Base-by-base conservation (phyloP, 2,113 vertebrate species). In the Syngnathus typhle region DNA sequence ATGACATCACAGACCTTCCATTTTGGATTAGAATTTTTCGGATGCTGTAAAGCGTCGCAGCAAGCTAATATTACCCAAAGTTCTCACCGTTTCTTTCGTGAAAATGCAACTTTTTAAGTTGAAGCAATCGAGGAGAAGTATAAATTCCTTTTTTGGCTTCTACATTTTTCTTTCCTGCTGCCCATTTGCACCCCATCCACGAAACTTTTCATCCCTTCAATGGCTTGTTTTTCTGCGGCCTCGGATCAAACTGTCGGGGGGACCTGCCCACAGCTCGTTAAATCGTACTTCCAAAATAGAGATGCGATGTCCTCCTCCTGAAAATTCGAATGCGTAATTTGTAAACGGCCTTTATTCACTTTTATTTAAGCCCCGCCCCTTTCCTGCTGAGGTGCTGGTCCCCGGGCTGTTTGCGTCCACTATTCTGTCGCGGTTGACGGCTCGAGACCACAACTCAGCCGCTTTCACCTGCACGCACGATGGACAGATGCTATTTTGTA, bases 351-450 rank as follows among this genome's bases (percentile, higher is more conserved):
- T 60, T 8, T n/a, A 41, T n/a, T 41, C 3, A 27, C 6, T 15
- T 58, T 36, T 15, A 16, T 15, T 7, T 5, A 6, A 13, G 36
- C n/a, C 46, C 21, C 18, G 6, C 49, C 27, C 13, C 27, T 32
- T n/a, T 7, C 16, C 7, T n/a, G 1, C 32, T 58, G 88, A 87
- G 84, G 77, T 37, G 63, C 87, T 60, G 83, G 91, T 90, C 92
- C 85, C 87, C 83, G 91, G 27, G 87, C 87, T 91, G 93, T 93
- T 93, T 92, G 92, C 85, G 81, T 91, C 92, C 93, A 95, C 94
- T 95, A 88, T 92, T 95, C 94, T 93, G 94, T 90, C 76, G 93
- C 67, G 93, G 95, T 96, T 95, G 94, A 96, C 94, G 80, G 91
- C 90, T 92, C 88, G 91, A 92, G 93, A 88, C 76, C 85, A 85